phyloP scores from a whole-genome alignment of 2,113 vertebrate species.

The Microtus ochrogaster region DNA sequence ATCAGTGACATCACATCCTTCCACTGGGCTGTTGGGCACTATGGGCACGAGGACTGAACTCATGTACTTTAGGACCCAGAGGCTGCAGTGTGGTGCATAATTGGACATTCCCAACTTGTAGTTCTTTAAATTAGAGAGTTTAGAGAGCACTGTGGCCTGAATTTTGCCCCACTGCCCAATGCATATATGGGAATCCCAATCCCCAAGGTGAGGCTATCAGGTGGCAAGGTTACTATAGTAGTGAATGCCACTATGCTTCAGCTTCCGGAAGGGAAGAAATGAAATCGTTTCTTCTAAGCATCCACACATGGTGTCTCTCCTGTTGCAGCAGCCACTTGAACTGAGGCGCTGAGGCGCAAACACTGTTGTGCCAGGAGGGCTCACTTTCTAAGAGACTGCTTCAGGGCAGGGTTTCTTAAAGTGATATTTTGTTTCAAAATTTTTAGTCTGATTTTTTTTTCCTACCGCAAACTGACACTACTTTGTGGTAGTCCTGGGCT shows the following conservation, averaged over 20 bases:
- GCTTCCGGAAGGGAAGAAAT: neutral
- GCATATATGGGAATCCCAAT: no score
- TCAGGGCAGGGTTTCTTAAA: neutral
- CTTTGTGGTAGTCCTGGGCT: neutral
- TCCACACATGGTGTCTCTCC: neutral
- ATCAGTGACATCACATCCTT: neutral
- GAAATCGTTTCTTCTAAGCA: neutral
- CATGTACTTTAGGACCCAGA: neutral
- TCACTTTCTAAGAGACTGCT: neutral
- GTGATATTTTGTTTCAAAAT: constrained; percentile 26
- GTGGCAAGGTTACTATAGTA: no score
- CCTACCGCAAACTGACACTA: neutral
- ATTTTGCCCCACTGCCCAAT: neutral
- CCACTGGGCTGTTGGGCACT: neutral
- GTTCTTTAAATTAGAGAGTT: neutral
- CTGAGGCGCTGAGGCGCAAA: neutral
- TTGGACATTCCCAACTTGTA: neutral
- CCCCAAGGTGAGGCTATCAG: neutral
- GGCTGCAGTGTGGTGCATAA: neutral
- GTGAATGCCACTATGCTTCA: no score
- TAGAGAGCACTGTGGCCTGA: neutral
- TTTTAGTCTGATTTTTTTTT: constrained; percentile 14
- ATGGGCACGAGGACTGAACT: neutral
- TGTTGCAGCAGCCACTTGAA: neutral
- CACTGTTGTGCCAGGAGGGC: neutral